Evolutionary conservation across 2,113 vertebrate species (phyloP).

Genomic region (Ochotona princeps): DNA sequence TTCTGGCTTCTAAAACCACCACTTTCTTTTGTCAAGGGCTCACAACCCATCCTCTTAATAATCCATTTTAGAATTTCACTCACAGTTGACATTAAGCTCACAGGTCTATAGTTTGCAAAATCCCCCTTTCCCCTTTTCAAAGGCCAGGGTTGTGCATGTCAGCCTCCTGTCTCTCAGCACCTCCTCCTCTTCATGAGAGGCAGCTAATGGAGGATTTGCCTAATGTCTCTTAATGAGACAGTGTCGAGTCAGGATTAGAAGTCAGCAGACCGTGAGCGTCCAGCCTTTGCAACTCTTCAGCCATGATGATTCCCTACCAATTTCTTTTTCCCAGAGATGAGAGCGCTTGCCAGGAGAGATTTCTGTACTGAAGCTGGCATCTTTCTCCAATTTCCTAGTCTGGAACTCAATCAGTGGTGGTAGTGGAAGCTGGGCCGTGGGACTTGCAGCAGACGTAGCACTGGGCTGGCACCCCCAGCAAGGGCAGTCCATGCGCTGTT

Average conservation of each 20-base stretch:
- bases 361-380: neutral
- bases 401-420: neutral
- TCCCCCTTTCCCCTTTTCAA: neutral
- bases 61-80: constrained; percentile 49
- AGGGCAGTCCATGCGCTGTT: rapidly evolving
- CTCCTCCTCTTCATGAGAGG: constrained; percentile 22
- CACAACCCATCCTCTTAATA: constrained; percentile 1
- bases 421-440: neutral
- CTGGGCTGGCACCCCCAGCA: neutral
- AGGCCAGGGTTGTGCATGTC: neutral
- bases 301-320: neutral
- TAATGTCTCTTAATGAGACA: constrained; percentile 47
- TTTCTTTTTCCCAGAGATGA: neutral
- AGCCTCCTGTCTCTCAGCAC: neutral
- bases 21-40: constrained; percentile 13
- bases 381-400: neutral
- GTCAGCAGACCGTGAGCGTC: neutral
- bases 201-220: constrained; percentile 16
- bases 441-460: neutral
- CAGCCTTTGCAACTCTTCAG: neutral
- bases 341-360: neutral
- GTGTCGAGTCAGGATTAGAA: constrained; percentile 12
- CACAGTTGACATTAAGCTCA: constrained; percentile 17
- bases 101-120: constrained; percentile 22
- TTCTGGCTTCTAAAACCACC: neutral